Base-by-base conservation (phyloP, 1,140 invertebrate genomes). In the Drosophila ogumai region DNA sequence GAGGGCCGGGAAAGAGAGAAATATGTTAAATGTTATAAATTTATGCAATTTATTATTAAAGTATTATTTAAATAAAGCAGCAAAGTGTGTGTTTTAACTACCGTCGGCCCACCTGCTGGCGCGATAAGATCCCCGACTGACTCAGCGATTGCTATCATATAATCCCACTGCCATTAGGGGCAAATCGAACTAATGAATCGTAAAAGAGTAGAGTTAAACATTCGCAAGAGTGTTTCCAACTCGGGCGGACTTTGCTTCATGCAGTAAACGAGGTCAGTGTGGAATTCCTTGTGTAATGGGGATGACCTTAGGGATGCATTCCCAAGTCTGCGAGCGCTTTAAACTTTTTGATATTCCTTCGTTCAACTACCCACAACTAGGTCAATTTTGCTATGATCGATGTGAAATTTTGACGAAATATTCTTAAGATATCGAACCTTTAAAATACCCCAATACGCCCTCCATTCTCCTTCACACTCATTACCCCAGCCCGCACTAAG, bases 21-120 rank as follows among this genome's bases (percentile, higher is more conserved):
- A 90, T 90, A 85, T 90, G 86, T 90, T 90, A 90, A 90, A 90
- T 90, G 85, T 90, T 90, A 90, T 90, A 81, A 85, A 90, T 85
- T 90, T 90, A 90, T 82, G 87, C 87, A 91, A 90, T 90, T 90
- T 90, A 91, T 91, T 91, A 91, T 90, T 90, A 81, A 90, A 90
- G 85, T 90, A 91, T 91, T 91, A 90, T 86, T 86, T 75, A 82
- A 90, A 91, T 86, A 82, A 91, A 90, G 74, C 60, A 88, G 82
- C 74, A 82, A 82, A 38, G 31, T 65, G 46, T 60, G 50, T 79
- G 43, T 57, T 81, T 79, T 13, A 74, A 66, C 31, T 44, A 52
- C 9, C 41, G 34, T 28, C 28, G 50, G 17, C 5, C 34, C 54
- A 57, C 61, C 73, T 59, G 74, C 47, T 49, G 17, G 31, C 7